These are phyloP conservation scores for Crenuchus spilurus DNA, from an alignment of 2,797 vertebrate genomes.

Conservation along the genomic window DNA sequence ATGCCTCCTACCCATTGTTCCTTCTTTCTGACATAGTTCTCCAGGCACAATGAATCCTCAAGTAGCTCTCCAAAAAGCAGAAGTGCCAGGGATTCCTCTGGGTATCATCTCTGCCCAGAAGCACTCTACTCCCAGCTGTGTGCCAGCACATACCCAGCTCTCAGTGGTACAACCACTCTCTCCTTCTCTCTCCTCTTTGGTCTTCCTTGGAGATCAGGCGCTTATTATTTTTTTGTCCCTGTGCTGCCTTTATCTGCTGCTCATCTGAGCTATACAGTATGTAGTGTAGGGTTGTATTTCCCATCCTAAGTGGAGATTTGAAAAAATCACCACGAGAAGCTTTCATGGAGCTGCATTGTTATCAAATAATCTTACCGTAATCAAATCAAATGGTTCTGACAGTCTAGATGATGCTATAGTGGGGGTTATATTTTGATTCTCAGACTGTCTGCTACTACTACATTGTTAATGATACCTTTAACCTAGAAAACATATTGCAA, in stretches of 20 bases:
- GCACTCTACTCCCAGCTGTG: background rate
- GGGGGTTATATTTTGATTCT: no score
- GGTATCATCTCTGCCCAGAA: conserved; percentile 20
- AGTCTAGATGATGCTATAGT: no score
- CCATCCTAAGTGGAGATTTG: background rate
- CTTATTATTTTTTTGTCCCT: conserved; percentile 3
- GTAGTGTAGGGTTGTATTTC: background rate
- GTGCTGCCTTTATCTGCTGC: background rate
- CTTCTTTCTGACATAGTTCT: conserved; percentile 2
- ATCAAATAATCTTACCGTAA: background rate
- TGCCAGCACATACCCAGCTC: conserved; percentile 1
- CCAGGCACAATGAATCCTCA: conserved; percentile 2
- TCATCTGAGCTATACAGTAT: background rate
- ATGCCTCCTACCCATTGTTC: background rate
- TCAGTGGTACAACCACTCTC: background rate
- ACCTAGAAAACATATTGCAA: no score
- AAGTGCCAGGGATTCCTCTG: conserved; percentile 60
- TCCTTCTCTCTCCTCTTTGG: background rate
- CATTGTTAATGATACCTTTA: no score
- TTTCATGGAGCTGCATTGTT: background rate
- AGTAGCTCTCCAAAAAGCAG: conserved; percentile 27
- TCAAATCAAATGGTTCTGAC: background rate
- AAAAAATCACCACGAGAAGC: background rate
- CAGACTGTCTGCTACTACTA: no score
- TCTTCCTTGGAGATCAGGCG: background rate